These are phyloP conservation scores for Himantopus leucocephalus DNA, from an alignment of 2,113 vertebrate species.

Conservation along the genomic window DNA sequence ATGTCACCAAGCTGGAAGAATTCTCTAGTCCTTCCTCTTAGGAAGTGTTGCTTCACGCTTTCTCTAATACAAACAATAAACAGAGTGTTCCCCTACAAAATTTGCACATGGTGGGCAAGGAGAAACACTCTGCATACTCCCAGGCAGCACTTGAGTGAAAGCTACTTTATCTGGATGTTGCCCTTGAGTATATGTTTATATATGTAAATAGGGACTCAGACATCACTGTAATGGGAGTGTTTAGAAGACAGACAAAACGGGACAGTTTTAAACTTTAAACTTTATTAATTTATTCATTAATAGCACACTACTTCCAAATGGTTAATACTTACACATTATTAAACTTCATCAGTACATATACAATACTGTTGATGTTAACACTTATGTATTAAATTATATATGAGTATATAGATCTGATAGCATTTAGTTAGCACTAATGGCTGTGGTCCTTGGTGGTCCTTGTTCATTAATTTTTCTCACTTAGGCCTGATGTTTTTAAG, in stretches of 20 bases:
- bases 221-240: neutral
- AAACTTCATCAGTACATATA: neutral
- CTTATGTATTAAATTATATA: neutral
- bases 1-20: neutral
- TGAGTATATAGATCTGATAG: neutral
- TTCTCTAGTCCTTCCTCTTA: neutral
- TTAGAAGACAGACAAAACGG: neutral
- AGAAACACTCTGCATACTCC: neutral
- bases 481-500: neutral
- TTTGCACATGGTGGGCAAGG: neutral
- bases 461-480: neutral
- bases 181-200: neutral
- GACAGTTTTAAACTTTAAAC: neutral
- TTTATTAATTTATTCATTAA: neutral
- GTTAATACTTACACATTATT: neutral
- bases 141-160: neutral
- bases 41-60: neutral
- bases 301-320: neutral
- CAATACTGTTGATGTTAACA: neutral
- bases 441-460: neutral
- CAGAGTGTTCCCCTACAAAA: neutral
- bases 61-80: neutral
- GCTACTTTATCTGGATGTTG: neutral
- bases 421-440: accelerated
- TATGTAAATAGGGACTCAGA: neutral